Conservation (phyloP, 2,113 vertebrate genomes). For the Hemicordylus capensis region DNA sequence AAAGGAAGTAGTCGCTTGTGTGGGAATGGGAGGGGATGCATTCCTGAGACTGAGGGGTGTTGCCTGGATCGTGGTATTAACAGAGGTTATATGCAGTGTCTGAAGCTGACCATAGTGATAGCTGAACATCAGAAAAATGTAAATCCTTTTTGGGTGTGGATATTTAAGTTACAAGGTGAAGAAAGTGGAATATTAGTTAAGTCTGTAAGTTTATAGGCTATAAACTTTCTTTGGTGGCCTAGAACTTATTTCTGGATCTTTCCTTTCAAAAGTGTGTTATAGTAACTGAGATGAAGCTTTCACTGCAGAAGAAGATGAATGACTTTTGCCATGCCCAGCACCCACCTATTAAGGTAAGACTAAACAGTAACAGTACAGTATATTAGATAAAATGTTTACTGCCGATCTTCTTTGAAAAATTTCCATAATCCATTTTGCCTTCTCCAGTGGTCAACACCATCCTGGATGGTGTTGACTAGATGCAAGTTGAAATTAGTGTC, state of each 20-base stretch:
- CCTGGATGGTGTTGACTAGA: neutral
- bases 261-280: conserved; percentile 88
- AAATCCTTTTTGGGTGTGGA: neutral
- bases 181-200: conserved; percentile 5
- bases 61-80: too few relatives aligned
- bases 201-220: conserved; percentile 9
- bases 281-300: conserved; percentile 87
- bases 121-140: neutral
- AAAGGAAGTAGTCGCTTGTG: too few relatives aligned
- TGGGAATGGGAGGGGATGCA: too few relatives aligned
- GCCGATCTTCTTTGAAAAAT: neutral
- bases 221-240: neutral
- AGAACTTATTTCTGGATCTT: conserved; percentile 48
- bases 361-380: neutral
- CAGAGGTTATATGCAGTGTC: too few relatives aligned
- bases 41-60: too few relatives aligned
- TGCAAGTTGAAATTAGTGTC: neutral
- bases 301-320: conserved; percentile 89
- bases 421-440: neutral
- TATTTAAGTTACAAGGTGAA: neutral
- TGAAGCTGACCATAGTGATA: too few relatives aligned
- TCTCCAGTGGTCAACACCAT: neutral
- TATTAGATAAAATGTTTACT: neutral
- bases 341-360: conserved; percentile 91
- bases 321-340: conserved; percentile 89